A percentile compares a stretch with the other conserved stretches of the same genome.
Conservation (phyloP, 2,888 invertebrate genomes). For the Aethes cnicana region DNA sequence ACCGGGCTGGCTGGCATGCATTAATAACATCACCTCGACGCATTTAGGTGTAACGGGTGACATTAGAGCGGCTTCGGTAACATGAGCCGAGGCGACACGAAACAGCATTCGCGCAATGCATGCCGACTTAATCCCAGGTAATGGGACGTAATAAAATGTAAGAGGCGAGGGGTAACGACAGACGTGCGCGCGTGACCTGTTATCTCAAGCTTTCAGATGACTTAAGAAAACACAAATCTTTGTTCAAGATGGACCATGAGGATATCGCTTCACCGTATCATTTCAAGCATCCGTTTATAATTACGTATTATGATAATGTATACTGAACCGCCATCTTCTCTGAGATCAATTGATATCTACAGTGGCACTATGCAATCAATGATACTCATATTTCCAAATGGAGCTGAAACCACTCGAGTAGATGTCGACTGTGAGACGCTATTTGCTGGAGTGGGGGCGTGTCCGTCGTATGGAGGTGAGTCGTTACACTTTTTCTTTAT, state of each 20-base stretch:
- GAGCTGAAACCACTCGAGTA: constrained; percentile 12
- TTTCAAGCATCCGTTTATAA: neutral
- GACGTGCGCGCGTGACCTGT: constrained; percentile 76
- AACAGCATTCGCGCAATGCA: constrained; percentile 66
- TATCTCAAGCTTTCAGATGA: constrained; percentile 55
- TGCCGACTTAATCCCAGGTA: constrained; percentile 75
- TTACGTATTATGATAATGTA: too few relatives aligned
- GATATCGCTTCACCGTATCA: constrained; percentile 7
- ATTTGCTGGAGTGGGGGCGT: constrained; percentile 32
- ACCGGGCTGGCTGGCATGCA: constrained; percentile 31
- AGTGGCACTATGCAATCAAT: neutral
- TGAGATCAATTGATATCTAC: too few relatives aligned
- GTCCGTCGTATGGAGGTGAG: constrained; percentile 37
- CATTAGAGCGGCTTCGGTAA: constrained; percentile 36
- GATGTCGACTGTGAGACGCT: constrained; percentile 13
- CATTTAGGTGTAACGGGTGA: constrained; percentile 14
- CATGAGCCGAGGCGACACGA: constrained; percentile 56
- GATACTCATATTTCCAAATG: neutral
- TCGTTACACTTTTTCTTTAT: constrained; percentile 60
- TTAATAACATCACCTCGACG: constrained; percentile 17
- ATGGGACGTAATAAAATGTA: constrained; percentile 78
- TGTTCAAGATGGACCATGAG: constrained; percentile 41
- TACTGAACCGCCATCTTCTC: too few relatives aligned
- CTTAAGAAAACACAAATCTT: constrained; percentile 42
- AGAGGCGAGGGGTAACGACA: constrained; percentile 73